phyloP scores from a whole-genome alignment of 2,888 invertebrate genomes.

The Agrochola lychnidis region DNA sequence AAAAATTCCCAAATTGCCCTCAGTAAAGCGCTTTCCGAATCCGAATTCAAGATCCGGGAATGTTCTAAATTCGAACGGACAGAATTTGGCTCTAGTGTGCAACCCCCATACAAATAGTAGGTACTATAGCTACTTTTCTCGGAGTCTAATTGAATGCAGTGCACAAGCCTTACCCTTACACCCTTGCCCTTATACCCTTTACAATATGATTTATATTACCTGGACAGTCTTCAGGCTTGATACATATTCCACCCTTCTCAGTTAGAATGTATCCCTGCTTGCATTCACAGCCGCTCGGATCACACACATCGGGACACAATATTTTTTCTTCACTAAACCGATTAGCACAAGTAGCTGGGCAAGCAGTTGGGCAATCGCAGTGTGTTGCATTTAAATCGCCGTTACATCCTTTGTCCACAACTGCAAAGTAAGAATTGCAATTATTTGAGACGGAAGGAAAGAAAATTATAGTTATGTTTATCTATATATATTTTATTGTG shows the following conservation, averaged over 20 bases:
- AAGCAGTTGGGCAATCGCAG: no score
- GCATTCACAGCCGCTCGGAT: conserved; percentile 9
- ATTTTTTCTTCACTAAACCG: not conserved
- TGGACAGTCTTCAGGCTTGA: not conserved
- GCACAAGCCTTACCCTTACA: not conserved
- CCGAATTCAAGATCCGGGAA: no score
- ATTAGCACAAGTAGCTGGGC: conserved; percentile 12
- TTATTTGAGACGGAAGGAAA: no score
- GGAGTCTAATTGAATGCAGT: not conserved
- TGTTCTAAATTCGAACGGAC: no score
- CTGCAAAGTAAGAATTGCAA: no score
- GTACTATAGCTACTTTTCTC: not conserved
- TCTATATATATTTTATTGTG: no score
- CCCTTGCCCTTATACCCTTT: not conserved
- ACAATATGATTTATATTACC: not conserved
- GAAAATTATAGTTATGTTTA: no score
- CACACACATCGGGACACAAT: conserved; percentile 10
- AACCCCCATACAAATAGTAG: no score
- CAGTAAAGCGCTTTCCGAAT: not conserved
- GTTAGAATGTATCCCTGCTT: conserved; percentile 8
- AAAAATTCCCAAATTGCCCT: not conserved
- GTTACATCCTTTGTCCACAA: no score
- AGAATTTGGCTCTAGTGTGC: no score
- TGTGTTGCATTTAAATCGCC: no score
- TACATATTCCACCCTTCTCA: not conserved